Conservation (phyloP, 2,888 invertebrate genomes). For the Pterostichus madidus region DNA sequence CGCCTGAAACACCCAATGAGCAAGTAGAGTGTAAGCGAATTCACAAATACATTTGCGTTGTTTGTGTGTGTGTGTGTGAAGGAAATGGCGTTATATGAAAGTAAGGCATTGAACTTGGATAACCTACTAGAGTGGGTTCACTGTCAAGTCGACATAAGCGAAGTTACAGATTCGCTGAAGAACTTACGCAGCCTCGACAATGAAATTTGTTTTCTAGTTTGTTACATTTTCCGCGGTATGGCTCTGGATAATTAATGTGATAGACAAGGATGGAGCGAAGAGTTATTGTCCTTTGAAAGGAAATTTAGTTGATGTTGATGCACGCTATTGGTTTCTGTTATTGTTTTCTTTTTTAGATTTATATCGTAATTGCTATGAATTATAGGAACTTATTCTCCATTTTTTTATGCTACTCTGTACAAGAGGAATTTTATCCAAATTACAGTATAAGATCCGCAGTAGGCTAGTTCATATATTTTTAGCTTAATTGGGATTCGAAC, state of each 20-base stretch:
- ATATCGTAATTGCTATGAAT: background rate
- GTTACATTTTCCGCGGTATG: slow-evolving; percentile 56
- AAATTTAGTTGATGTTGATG: slow-evolving; percentile 13
- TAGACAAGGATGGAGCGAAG: slow-evolving; percentile 27
- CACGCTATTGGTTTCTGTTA: slow-evolving; percentile 33
- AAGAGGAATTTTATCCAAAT: too few species aligned
- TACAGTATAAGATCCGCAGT: too few species aligned
- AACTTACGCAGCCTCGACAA: slow-evolving; percentile 48
- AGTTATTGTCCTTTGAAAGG: slow-evolving; percentile 58
- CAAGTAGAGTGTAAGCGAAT: slow-evolving; percentile 46
- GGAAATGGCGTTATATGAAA: slow-evolving; percentile 73
- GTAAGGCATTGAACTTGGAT: slow-evolving; percentile 77
- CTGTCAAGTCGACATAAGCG: slow-evolving; percentile 70
- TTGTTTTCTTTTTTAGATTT: background rate
- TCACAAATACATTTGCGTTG: slow-evolving; percentile 6
- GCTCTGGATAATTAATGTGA: slow-evolving; percentile 42
- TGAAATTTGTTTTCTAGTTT: slow-evolving; percentile 62
- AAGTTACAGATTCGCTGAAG: slow-evolving; percentile 53
- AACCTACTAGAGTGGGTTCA: slow-evolving; percentile 76
- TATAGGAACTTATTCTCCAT: background rate
- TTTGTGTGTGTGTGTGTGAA: slow-evolving; percentile 46
- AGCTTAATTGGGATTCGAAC: too few species aligned
- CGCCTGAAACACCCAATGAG: slow-evolving; percentile 29
- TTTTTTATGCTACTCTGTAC: too few species aligned
- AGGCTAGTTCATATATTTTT: too few species aligned